Base-by-base conservation (phyloP, 92 coral and sea anemone genomes). In the Virgularia gustaviana region DNA sequence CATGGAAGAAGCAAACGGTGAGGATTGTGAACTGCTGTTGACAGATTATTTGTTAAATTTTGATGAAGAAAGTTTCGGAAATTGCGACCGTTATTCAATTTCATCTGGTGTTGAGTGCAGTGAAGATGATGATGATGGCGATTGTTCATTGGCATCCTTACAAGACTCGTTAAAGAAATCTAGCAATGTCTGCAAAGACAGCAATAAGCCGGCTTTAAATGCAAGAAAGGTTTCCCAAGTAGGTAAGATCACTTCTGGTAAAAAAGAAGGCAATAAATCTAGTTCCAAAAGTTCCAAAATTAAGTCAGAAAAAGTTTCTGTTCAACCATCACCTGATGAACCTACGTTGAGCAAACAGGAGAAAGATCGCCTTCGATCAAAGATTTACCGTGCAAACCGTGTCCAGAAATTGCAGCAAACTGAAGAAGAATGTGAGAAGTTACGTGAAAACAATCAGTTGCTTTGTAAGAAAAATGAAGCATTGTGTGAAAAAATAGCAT, bases 31-130 rank as follows among this genome's bases (percentile, higher is more conserved):
- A 54, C 81, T 86, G 35, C 72, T 83, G 11, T 78, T 89, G 31
- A 83, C 96, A 9, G 89, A 89, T 42, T 89, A 86, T 73, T 78
- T 89, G 53, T 62, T 86, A 44, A 83, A 89, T 63, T 68, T 79
- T 39, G 76, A 72, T 10, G 82, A 44, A 30, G 90, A 80, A 15
- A 44, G 57, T 13, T n/a, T 29, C 6, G 54, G n/a, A n/a, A n/a
- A n/a, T n/a, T n/a, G n/a, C 22, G 36, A 44, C 22, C 49, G 37
- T 51, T 71, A 59, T 16, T 25, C 43, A 29, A 30, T 38, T 34
- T 79, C 72, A 33, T 73, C 51, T 34, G 73, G 65, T 12, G 63
- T 38, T 36, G 79, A 25, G 33, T 72, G 28, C 36, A 39, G 24
- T 39, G 74, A 53, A 35, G 64, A 35, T 57, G 75, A 41, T 11